Conservation (phyloP, 2,888 invertebrate species). For the Drosophila mercatorum region DNA sequence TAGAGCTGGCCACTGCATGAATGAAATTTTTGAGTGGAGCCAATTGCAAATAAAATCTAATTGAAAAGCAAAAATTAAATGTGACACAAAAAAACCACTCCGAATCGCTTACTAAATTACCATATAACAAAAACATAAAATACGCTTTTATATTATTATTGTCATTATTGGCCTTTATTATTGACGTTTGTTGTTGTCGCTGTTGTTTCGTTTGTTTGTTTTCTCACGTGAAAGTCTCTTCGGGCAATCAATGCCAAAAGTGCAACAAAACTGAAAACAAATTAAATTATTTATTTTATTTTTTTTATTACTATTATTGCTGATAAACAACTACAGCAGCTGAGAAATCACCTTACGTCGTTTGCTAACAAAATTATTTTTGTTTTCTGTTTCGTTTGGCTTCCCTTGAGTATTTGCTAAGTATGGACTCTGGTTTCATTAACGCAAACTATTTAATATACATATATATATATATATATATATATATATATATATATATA, state of each 20-base stretch:
- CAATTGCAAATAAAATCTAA: slow-evolving; percentile 24
- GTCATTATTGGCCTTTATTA: slow-evolving; percentile 25
- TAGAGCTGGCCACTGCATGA: slow-evolving; percentile 5
- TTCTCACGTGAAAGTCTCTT: slow-evolving; percentile 19
- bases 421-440: slow-evolving; percentile 38
- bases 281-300: slow-evolving; percentile 10
- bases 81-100: slow-evolving; percentile 46
- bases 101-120: slow-evolving; percentile 32
- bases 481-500: no score
- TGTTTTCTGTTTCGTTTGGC: slow-evolving; percentile 3
- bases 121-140: slow-evolving; percentile 31
- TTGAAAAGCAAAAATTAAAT: slow-evolving; percentile 29
- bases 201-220: not conserved
- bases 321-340: slow-evolving; percentile 11
- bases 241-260: slow-evolving; percentile 24
- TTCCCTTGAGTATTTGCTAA: slow-evolving; percentile 28
- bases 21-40: slow-evolving; percentile 32
- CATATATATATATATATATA: no score
- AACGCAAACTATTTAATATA: slow-evolving; percentile 14
- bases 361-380: slow-evolving; percentile 8
- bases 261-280: slow-evolving; percentile 28
- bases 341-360: slow-evolving; percentile 19
- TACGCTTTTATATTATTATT: slow-evolving; percentile 51
- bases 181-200: slow-evolving; percentile 30
- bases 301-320: slow-evolving; percentile 5